A percentile compares a stretch with the other conserved stretches of the same genome.
Evolutionary conservation across 2,888 invertebrate genomes (phyloP).

Genomic region (Hyposoter didymator): DNA sequence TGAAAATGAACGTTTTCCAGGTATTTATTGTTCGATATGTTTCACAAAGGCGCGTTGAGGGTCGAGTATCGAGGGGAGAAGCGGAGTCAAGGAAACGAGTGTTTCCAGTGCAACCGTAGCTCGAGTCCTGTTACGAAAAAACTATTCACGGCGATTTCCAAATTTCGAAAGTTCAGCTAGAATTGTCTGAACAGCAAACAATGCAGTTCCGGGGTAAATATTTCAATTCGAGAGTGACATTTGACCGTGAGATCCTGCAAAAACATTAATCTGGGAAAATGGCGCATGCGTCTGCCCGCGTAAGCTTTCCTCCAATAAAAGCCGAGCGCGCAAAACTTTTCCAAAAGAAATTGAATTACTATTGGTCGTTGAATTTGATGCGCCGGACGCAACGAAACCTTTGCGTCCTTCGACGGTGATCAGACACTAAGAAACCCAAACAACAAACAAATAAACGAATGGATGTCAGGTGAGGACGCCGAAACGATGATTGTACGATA

Average conservation of each 20-base stretch:
- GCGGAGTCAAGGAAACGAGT: background rate
- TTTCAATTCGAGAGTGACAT: background rate
- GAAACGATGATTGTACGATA: constrained; percentile 70
- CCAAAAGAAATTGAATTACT: background rate
- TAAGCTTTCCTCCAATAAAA: constrained; percentile 8
- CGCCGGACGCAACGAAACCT: constrained; percentile 9
- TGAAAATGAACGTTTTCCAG: background rate
- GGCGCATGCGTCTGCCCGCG: background rate
- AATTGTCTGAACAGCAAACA: background rate
- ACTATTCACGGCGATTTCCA: background rate
- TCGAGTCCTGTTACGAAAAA: background rate
- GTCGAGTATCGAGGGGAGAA: background rate
- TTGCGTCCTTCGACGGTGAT: background rate
- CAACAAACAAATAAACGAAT: constrained; percentile 77
- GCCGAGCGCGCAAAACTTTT: constrained; percentile 16
- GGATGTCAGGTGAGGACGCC: constrained; percentile 72
- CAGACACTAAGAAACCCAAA: constrained; percentile 8
- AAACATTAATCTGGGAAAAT: background rate
- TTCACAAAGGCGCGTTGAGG: background rate
- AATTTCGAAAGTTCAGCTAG: no score
- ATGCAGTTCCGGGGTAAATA: background rate
- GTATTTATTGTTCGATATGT: background rate
- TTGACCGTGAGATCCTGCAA: background rate
- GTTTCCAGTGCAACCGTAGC: background rate
- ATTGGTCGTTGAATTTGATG: constrained; percentile 17